Percentiles rank a stretch among this genome's conserved stretches.
Evolutionary conservation across 2,888 invertebrate genomes (phyloP).

Genomic region (Syrphus vitripennis): DNA sequence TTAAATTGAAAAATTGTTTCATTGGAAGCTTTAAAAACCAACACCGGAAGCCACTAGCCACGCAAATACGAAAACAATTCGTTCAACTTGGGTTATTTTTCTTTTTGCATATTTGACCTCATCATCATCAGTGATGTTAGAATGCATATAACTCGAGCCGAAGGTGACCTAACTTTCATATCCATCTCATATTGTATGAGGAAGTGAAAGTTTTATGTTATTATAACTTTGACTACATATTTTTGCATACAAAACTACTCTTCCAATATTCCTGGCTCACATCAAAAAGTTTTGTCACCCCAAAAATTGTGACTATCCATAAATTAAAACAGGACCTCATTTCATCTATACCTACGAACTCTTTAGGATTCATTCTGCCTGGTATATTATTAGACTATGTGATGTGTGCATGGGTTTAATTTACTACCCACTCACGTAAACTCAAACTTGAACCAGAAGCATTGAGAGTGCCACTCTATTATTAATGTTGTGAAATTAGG

Average conservation of each 20-base stretch:
- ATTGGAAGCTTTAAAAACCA: neutral
- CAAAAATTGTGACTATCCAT: conserved; percentile 5
- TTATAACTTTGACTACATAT: conserved; percentile 2
- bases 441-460: neutral
- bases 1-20: neutral
- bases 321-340: conserved; percentile 12
- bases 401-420: neutral
- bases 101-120: neutral
- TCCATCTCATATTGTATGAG: neutral
- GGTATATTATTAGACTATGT: neutral
- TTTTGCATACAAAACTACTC: neutral
- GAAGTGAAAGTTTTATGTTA: conserved; percentile 1
- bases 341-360: neutral
- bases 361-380: neutral
- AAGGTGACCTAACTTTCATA: neutral
- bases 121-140: neutral
- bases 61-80: neutral
- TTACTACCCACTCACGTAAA: conserved; percentile 2
- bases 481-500: conserved; percentile 55
- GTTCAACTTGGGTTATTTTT: neutral
- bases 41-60: neutral
- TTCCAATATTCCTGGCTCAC: neutral
- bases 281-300: neutral
- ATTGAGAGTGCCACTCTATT: conserved; percentile 48
- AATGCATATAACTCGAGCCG: neutral